Evolutionary conservation across 1,140 invertebrate genomes (phyloP).

Genomic region (Diorhabda elongata): DNA sequence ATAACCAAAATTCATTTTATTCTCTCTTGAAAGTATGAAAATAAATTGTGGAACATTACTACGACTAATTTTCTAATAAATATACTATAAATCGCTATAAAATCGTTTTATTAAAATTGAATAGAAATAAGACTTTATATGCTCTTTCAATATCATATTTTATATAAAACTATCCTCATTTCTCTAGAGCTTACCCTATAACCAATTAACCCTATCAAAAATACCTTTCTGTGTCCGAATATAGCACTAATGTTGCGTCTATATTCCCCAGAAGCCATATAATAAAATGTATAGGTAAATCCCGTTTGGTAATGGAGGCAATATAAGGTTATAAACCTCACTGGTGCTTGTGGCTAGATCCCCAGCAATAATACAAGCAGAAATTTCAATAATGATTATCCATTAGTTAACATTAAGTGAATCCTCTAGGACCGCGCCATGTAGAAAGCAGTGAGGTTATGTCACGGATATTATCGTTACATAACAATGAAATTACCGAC

Average conservation of each 20-base stretch:
- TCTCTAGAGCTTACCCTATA: background rate
- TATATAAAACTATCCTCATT: too few species aligned
- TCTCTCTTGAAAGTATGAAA: too few species aligned
- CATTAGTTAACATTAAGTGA: conserved; percentile 30
- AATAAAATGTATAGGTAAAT: conserved; percentile 22
- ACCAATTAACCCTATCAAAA: background rate
- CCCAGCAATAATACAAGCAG: conserved; percentile 20
- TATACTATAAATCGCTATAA: too few species aligned
- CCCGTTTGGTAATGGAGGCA: conserved; percentile 21
- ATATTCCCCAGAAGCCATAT: conserved; percentile 4
- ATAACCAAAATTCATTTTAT: too few species aligned
- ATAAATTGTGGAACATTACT: too few species aligned
- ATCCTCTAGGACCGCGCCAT: conserved; percentile 23
- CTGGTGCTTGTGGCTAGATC: conserved; percentile 13
- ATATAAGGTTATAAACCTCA: conserved; percentile 25
- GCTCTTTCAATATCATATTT: too few species aligned
- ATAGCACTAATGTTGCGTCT: background rate
- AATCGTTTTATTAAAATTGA: too few species aligned
- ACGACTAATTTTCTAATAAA: too few species aligned
- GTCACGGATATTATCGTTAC: conserved; percentile 25
- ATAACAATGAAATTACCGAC: conserved; percentile 26
- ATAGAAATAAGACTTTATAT: too few species aligned
- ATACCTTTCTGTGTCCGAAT: background rate
- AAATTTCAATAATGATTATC: conserved; percentile 30
- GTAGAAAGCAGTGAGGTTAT: conserved; percentile 16